Evolutionary conservation across 1,140 invertebrate genomes (phyloP).

Genomic region (Cyphomyrmex costatus): DNA sequence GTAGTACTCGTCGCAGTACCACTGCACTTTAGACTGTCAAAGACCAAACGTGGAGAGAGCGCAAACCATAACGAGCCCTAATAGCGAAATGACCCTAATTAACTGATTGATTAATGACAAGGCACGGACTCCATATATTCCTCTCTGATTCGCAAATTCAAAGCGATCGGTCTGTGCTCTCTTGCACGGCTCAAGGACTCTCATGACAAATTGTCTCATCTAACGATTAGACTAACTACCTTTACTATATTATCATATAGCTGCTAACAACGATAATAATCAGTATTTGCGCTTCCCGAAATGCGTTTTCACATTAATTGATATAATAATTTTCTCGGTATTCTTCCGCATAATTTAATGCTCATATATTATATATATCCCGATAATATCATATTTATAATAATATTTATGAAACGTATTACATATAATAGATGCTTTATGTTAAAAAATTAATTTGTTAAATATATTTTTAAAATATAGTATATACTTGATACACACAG

Average conservation of each 20-base stretch:
- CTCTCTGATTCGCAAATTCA: constrained; percentile 64
- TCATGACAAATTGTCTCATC: constrained; percentile 35
- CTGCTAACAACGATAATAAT: background rate
- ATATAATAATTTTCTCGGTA: background rate
- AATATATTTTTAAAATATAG: background rate
- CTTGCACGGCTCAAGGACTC: background rate
- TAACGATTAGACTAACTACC: constrained; percentile 18
- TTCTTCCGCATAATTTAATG: constrained; percentile 11
- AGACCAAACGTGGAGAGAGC: constrained; percentile 42
- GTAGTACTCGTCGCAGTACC: constrained; percentile 41
- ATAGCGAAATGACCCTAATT: constrained; percentile 73
- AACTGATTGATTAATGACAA: constrained; percentile 78
- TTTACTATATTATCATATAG: constrained; percentile 22
- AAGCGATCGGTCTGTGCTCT: constrained; percentile 16
- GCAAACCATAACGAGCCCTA: constrained; percentile 54
- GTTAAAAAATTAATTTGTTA: background rate
- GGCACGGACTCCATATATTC: constrained; percentile 19
- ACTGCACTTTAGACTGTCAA: constrained; percentile 66
- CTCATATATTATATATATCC: no score
- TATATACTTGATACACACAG: background rate
- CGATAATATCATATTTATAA: constrained; percentile 2
- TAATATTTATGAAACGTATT: background rate
- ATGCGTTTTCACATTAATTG: constrained; percentile 1
- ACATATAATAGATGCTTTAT: background rate
- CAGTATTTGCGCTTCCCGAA: constrained; percentile 13